These are phyloP conservation scores for Drosophila miranda DNA, from an alignment of 1,140 invertebrate genomes.

Conservation along the genomic window DNA sequence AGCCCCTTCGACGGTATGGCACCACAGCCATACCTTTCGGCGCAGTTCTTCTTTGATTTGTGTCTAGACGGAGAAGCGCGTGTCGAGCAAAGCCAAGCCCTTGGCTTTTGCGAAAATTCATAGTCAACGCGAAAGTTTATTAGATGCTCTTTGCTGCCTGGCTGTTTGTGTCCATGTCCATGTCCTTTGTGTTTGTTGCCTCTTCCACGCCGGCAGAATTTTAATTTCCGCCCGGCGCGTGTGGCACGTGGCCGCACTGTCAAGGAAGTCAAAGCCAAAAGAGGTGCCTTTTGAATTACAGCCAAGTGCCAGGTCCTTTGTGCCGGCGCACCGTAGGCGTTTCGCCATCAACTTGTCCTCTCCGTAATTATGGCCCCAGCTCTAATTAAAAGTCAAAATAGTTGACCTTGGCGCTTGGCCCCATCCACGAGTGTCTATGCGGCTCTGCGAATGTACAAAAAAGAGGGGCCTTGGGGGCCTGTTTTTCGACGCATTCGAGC, in stretches of 20 bases:
- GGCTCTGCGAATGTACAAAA: too few species aligned
- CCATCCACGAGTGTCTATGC: too few species aligned
- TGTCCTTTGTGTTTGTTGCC: slow-evolving; percentile 23
- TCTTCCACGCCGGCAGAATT: slow-evolving; percentile 59
- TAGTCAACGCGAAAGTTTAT: slow-evolving; percentile 47
- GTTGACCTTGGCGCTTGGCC: slow-evolving; percentile 28
- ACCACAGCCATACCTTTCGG: slow-evolving; percentile 36
- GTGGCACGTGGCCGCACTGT: slow-evolving; percentile 51
- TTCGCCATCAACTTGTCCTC: neutral
- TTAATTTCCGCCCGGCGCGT: slow-evolving; percentile 66
- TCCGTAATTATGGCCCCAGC: slow-evolving; percentile 37
- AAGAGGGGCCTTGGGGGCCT: slow-evolving; percentile 16
- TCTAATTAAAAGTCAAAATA: slow-evolving; percentile 44
- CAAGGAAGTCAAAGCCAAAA: slow-evolving; percentile 45
- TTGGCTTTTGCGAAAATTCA: slow-evolving; percentile 49
- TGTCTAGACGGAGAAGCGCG: slow-evolving; percentile 61
- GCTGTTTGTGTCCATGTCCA: slow-evolving; percentile 5
- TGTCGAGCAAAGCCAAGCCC: slow-evolving; percentile 18
- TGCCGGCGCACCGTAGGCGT: slow-evolving; percentile 30
- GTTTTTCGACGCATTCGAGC: slow-evolving; percentile 49
- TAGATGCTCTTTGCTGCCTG: slow-evolving; percentile 42
- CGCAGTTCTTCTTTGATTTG: slow-evolving; percentile 69
- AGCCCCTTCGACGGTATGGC: slow-evolving; percentile 22
- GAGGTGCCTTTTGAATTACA: too few species aligned
- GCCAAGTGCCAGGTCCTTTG: slow-evolving; percentile 29